Percentiles rank a stretch among this genome's conserved stretches.
These are phyloP conservation scores for Carassius carassius DNA, from an alignment of 2,113 vertebrate species.

Conservation along the genomic window DNA sequence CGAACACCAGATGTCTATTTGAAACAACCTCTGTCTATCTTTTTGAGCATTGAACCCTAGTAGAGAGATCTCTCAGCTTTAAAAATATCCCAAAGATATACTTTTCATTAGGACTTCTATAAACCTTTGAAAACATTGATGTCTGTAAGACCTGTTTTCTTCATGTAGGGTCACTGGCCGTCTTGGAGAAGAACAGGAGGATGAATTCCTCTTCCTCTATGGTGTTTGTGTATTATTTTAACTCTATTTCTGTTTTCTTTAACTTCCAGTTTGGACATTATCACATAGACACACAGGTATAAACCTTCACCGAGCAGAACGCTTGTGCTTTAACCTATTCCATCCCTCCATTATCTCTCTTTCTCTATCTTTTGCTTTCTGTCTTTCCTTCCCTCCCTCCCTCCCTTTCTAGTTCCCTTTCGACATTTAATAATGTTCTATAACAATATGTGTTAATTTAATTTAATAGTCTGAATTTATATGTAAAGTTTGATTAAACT, in stretches of 20 bases:
- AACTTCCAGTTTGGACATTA: conserved; percentile 75
- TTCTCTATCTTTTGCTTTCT: conserved; percentile 47
- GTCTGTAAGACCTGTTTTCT: neutral
- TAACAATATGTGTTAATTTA: conserved; percentile 80
- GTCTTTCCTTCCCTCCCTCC: conserved; percentile 18
- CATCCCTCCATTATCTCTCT: conserved; percentile 60
- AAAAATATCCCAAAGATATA: neutral
- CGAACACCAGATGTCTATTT: neutral
- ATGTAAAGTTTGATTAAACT: neutral
- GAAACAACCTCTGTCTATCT: neutral
- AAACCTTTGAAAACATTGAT: neutral
- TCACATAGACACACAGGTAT: conserved; percentile 79
- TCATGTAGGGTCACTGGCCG: neutral
- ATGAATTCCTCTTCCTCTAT: conserved; percentile 18
- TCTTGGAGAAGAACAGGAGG: neutral
- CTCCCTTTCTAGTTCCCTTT: conserved; percentile 17
- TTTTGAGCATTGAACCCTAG: neutral
- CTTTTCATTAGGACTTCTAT: neutral
- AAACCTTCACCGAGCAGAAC: conserved; percentile 62
- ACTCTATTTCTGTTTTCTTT: conserved; percentile 73
- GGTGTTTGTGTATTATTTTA: conserved; percentile 65
- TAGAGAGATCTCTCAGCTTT: neutral
- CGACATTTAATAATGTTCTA: conserved; percentile 66
- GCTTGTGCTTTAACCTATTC: conserved; percentile 29
- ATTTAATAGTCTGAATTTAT: conserved; percentile 28